Evolutionary conservation across 2,797 vertebrate species (phyloP), one percentile per base, ranked within the genome.

Genomic region (Caiman crocodilus): DNA sequence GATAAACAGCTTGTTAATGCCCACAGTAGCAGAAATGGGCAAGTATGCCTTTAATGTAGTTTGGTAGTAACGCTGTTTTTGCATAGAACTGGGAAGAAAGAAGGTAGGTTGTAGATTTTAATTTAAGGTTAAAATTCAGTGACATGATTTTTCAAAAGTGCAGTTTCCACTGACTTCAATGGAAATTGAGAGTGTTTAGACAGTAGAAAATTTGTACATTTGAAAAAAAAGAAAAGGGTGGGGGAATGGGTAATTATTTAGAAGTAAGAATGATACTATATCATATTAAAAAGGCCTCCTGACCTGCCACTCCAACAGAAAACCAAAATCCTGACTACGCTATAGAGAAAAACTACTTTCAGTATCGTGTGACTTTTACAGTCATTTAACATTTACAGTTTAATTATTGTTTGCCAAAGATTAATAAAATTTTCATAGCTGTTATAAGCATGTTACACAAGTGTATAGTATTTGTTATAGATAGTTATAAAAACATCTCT

Each of bases 1-100:
- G 42, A 83, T 61, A 76, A 95, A 90, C 79, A 93, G 65, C 82
- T 84, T 77, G 57, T 94, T 86, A 92, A 75, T 8, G 2, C 55
- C 4, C 75, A 17, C 21, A 32, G 55, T 80, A 75, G 85, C 82
- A 86, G 85, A 86, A 65, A 73, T 0, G 8, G 69, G 80, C 5
- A 56, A 87, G 42, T 18, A 56, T 50, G 7, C 50, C 84, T 78
- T 76, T n/a, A 78, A 80, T 84, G 56, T 57, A 60, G 80, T 25
- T 15, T 76, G 60, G 8, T 14, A 67, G 12, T 35, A 35, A 58
- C 60, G 59, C 56, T 84, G 50, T 20, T 4, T 32, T 79, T 13
- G 60, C 16, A 10, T 2, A 18, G 0, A 79, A 79, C 67, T 14
- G 16, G 74, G 65, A 28, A 57, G 7, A 71, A 35, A 28, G 78